Conservation (phyloP, 2,797 vertebrate genomes). For the Anniella stebbinsi region DNA sequence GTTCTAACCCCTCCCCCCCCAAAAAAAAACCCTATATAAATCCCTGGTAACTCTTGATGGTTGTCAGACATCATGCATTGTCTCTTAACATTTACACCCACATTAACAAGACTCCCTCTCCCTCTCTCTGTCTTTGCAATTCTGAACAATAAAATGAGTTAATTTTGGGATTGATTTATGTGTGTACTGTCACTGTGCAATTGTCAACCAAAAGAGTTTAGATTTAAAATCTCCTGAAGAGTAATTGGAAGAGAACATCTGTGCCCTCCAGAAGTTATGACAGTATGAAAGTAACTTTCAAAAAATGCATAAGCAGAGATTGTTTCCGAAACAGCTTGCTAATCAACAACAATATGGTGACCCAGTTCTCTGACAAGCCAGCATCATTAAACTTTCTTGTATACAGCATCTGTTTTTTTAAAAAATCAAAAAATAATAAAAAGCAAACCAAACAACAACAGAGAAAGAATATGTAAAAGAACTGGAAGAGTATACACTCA, state of each 20-base stretch:
- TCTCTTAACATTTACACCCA: not conserved
- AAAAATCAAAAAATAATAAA: constrained; percentile 32
- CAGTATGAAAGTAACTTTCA: constrained; percentile 54
- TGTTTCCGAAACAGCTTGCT: constrained; percentile 52
- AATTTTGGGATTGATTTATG: constrained; percentile 50
- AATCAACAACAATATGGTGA: constrained; percentile 57
- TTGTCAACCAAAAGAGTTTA: constrained; percentile 52
- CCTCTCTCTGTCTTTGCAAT: not conserved
- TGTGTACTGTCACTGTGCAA: constrained; percentile 6
- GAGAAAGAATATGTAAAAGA: constrained; percentile 6
- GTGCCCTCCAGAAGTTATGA: constrained; percentile 51
- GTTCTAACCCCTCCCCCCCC: not conserved
- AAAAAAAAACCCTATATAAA: not conserved
- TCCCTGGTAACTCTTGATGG: not conserved
- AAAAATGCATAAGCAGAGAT: constrained; percentile 34
- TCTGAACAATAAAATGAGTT: constrained; percentile 36
- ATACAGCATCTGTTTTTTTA: constrained; percentile 21
- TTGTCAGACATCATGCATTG: not conserved
- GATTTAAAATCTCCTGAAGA: constrained; percentile 54
- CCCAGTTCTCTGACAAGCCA: constrained; percentile 50
- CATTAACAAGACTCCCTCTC: not conserved
- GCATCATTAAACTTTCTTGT: constrained; percentile 50
- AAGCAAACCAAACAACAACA: not conserved
- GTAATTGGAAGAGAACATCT: constrained; percentile 65
- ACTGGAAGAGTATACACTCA: not conserved